These are phyloP conservation scores for Sabatieria punctata DNA, from an alignment of 2,888 invertebrate species.

Conservation along the genomic window DNA sequence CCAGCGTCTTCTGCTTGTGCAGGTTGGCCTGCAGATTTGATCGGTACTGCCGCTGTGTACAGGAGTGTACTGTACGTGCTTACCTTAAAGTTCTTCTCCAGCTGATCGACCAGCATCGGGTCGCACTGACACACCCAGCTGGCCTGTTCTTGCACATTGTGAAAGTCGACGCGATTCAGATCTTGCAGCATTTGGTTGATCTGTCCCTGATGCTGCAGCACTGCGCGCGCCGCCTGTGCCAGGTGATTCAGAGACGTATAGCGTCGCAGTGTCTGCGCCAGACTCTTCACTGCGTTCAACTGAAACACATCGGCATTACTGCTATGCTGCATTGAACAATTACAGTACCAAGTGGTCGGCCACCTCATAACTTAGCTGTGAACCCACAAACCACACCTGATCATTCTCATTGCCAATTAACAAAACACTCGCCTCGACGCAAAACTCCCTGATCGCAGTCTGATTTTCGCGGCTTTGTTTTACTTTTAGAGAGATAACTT, in stretches of 20 bases:
- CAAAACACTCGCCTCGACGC: no score
- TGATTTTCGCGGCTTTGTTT: no score
- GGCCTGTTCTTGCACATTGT: constrained; percentile 74
- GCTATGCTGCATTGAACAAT: no score
- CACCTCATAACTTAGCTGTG: no score
- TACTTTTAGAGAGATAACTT: no score
- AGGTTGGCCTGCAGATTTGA: constrained; percentile 45
- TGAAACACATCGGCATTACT: constrained; percentile 24
- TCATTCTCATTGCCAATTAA: no score
- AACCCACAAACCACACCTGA: not conserved
- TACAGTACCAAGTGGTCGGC: no score
- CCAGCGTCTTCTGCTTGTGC: constrained; percentile 67
- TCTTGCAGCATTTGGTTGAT: constrained; percentile 91
- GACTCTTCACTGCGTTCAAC: constrained; percentile 62
- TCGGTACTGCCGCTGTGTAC: not conserved
- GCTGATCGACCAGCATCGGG: constrained; percentile 57
- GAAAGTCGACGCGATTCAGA: constrained; percentile 89
- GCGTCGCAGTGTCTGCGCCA: constrained; percentile 79
- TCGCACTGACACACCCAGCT: constrained; percentile 96
- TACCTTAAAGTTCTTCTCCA: constrained; percentile 71
- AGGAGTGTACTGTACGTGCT: constrained; percentile 11
- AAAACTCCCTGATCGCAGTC: no score
- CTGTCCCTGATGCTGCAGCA: constrained; percentile 80
- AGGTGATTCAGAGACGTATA: constrained; percentile 94
- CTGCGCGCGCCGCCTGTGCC: constrained; percentile 84